phyloP scores from a whole-genome alignment of 2,888 invertebrate species.

The Ptilodon capucinus region DNA sequence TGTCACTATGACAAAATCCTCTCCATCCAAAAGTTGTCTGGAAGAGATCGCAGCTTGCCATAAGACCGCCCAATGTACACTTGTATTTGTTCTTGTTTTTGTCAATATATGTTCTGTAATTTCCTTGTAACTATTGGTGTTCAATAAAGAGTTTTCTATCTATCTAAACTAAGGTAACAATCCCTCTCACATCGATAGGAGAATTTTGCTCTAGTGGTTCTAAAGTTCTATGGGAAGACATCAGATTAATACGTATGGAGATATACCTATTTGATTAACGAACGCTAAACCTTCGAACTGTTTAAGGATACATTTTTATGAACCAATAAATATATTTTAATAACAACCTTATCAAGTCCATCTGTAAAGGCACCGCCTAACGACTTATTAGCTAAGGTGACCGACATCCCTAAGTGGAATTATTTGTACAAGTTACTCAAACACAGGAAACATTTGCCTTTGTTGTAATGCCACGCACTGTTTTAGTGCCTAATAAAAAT shows the following conservation, averaged over 20 bases:
- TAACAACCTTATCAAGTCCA: slow-evolving; percentile 4
- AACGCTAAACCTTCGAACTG: not conserved
- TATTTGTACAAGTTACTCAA: slow-evolving; percentile 56
- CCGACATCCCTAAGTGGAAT: slow-evolving; percentile 51
- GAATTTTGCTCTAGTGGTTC: no score
- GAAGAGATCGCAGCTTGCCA: no score
- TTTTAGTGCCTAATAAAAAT: slow-evolving; percentile 38
- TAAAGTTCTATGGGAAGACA: no score
- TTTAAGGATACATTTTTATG: not conserved
- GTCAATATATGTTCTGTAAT: no score
- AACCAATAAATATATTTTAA: not conserved
- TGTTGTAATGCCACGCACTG: slow-evolving; percentile 56
- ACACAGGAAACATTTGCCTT: slow-evolving; percentile 64
- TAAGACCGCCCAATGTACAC: no score
- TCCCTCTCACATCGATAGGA: no score
- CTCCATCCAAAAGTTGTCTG: no score
- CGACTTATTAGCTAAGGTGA: slow-evolving; percentile 21
- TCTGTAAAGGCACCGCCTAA: slow-evolving; percentile 18
- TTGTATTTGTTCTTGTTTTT: no score
- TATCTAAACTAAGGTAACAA: no score
- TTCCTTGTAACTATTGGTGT: no score
- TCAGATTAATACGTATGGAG: not conserved
- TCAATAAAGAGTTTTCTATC: no score
- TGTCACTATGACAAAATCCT: no score
- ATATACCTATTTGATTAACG: not conserved